These are phyloP conservation scores for Aphodius granarius DNA, from an alignment of 2,888 invertebrate species.

Conservation along the genomic window DNA sequence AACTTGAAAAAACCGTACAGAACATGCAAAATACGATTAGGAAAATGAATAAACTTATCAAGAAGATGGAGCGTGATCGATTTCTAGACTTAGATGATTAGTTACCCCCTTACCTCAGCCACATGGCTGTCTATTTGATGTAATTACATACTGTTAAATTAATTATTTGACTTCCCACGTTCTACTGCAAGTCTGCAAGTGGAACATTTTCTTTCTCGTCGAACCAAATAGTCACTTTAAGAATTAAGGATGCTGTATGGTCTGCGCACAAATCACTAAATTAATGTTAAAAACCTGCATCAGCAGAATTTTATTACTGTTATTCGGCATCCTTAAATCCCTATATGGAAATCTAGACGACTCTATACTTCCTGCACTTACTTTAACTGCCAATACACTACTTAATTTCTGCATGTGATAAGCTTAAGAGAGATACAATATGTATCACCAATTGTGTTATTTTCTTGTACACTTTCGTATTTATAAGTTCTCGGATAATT, in stretches of 20 bases:
- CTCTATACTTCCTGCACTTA: constrained; percentile 4
- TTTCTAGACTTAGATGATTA: constrained; percentile 25
- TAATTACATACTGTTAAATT: constrained; percentile 19
- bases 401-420: constrained; percentile 30
- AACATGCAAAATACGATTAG: constrained; percentile 36
- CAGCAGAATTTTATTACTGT: not conserved
- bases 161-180: constrained; percentile 18
- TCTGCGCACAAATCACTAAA: not conserved
- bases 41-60: constrained; percentile 39
- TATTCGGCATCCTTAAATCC: not conserved
- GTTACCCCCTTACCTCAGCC: constrained; percentile 12
- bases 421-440: constrained; percentile 18
- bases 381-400: constrained; percentile 27
- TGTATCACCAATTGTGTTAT: constrained; percentile 18
- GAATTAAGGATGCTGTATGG: not conserved
- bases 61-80: constrained; percentile 30
- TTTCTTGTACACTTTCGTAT: constrained; percentile 5
- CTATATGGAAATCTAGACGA: not conserved
- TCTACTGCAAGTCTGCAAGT: not conserved
- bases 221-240: not conserved
- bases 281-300: not conserved
- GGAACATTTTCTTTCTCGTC: not conserved
- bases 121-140: constrained; percentile 18
- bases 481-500: constrained; percentile 2
- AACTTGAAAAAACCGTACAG: constrained; percentile 37